Conservation (phyloP, 1,140 invertebrate genomes). For the Mycetomoellerius zeteki region DNA sequence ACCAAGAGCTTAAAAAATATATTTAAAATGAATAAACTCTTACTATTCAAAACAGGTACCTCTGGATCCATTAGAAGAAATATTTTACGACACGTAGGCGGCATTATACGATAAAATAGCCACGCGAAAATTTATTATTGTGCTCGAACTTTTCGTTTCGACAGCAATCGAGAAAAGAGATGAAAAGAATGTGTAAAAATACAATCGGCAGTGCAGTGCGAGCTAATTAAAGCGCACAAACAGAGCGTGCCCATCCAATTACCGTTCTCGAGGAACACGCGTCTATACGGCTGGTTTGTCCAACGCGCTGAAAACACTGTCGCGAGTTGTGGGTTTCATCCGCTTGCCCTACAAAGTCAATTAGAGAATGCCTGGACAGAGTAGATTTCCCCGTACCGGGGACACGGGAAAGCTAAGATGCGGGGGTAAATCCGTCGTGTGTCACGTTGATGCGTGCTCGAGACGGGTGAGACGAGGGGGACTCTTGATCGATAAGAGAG, state of each 20-base stretch:
- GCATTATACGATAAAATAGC: not conserved
- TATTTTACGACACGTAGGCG: not conserved
- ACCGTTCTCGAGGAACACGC: constrained; percentile 74
- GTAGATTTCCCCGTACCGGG: constrained; percentile 18
- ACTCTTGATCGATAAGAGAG: constrained; percentile 29
- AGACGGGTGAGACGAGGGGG: not conserved
- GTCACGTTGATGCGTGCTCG: not conserved
- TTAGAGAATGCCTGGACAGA: constrained; percentile 24
- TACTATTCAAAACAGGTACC: not conserved
- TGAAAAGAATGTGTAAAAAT: constrained; percentile 50
- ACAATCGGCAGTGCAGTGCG: constrained; percentile 32
- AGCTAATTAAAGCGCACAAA: constrained; percentile 85
- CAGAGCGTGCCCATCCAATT: constrained; percentile 84
- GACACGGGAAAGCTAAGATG: not conserved
- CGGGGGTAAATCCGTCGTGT: not conserved
- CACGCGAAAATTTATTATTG: not conserved
- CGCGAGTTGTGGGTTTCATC: constrained; percentile 46
- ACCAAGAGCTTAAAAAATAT: not conserved
- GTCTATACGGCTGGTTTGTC: constrained; percentile 71
- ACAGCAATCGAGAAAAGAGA: constrained; percentile 64
- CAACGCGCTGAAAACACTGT: constrained; percentile 18
- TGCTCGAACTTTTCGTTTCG: constrained; percentile 71
- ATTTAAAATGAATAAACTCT: not conserved
- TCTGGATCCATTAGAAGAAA: not conserved
- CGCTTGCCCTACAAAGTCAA: constrained; percentile 51